Evolutionary conservation across 1,140 invertebrate species (phyloP).

Genomic region (Drosophila subobscura): DNA sequence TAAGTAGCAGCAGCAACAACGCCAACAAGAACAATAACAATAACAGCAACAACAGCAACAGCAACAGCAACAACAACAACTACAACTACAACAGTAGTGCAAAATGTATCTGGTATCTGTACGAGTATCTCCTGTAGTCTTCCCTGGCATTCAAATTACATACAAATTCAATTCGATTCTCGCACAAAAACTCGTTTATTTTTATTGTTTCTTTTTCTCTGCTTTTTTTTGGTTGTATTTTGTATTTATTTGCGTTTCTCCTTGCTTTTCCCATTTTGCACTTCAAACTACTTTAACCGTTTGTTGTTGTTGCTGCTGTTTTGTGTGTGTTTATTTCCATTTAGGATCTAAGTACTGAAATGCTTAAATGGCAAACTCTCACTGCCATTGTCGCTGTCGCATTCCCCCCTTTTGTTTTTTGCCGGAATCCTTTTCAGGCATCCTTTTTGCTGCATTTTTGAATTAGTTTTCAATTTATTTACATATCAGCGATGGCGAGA

Average conservation of each 20-base stretch:
- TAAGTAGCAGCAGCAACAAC: constrained; percentile 56
- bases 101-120: constrained; percentile 32
- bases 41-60: constrained; percentile 20
- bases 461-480: constrained; percentile 34
- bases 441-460: constrained; percentile 33
- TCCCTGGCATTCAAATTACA: constrained; percentile 54
- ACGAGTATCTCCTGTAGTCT: constrained; percentile 22
- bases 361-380: constrained; percentile 29
- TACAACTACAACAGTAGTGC: constrained; percentile 20
- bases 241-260: constrained; percentile 49
- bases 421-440: constrained; percentile 7
- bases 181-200: constrained; percentile 66
- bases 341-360: constrained; percentile 50
- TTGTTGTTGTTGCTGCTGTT: constrained; percentile 25
- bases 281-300: constrained; percentile 68
- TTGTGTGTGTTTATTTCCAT: constrained; percentile 42
- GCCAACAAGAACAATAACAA: constrained; percentile 10
- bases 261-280: constrained; percentile 21
- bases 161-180: constrained; percentile 74
- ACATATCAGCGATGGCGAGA: constrained; percentile 3
- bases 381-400: constrained; percentile 15
- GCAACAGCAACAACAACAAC: constrained; percentile 8
- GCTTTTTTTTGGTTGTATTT: constrained; percentile 31
- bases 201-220: constrained; percentile 34
- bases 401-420: constrained; percentile 9